Percentiles rank a stretch among this genome's conserved stretches.
Evolutionary conservation across 1,140 invertebrate genomes (phyloP).

Genomic region (Ridgeia piscesae): DNA sequence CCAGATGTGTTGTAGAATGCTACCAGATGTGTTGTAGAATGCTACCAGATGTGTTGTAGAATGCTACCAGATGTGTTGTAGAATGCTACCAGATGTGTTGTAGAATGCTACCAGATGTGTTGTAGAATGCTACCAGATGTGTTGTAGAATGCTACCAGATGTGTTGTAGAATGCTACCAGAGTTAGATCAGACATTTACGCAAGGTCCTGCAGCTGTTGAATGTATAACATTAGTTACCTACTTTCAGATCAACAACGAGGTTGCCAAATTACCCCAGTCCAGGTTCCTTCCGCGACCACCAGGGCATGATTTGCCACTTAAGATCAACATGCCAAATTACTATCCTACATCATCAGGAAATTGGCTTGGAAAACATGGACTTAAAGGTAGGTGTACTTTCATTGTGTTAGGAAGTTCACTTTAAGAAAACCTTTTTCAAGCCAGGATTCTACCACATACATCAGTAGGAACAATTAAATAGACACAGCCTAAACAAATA

Average conservation of each 20-base stretch:
- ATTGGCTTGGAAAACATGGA: constrained; percentile 56
- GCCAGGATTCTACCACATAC: not conserved
- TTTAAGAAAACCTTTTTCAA: not conserved
- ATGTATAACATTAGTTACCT: not conserved
- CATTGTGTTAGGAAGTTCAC: not conserved
- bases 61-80: too few species aligned
- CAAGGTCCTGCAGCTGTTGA: not conserved
- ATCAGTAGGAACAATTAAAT: not conserved
- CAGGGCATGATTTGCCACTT: constrained; percentile 55
- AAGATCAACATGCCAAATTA: constrained; percentile 52
- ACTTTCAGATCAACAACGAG: constrained; percentile 51
- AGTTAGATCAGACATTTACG: not conserved
- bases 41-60: too few species aligned
- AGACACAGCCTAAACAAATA: not conserved
- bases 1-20: too few species aligned
- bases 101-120: too few species aligned
- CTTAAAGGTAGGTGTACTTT: constrained; percentile 48
- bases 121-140: too few species aligned
- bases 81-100: too few species aligned
- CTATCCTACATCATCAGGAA: constrained; percentile 49
- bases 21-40: too few species aligned
- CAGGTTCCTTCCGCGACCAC: constrained; percentile 54
- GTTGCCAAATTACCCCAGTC: constrained; percentile 55
- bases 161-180: too few species aligned
- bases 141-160: too few species aligned